Conservation (phyloP, 1,140 invertebrate genomes). For the Orius insidiosus region DNA sequence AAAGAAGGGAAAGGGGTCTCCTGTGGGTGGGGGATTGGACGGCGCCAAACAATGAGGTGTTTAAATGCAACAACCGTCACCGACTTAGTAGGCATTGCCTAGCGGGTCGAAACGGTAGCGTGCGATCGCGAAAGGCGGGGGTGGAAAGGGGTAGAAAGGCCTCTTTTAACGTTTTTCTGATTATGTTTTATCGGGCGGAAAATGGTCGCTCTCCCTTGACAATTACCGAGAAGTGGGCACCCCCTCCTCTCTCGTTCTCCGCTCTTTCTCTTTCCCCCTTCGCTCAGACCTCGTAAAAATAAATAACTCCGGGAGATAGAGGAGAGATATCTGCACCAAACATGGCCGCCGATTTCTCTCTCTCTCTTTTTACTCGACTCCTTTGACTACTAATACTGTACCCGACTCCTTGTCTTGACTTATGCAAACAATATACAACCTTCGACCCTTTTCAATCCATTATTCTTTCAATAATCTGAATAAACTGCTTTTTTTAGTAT, state of each 20-base stretch:
- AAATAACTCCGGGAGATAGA: conserved; percentile 7
- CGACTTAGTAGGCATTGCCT: conserved; percentile 15
- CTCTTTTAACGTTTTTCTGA: conserved; percentile 10
- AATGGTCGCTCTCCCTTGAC: conserved; percentile 13
- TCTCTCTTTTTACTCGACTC: too few relatives aligned
- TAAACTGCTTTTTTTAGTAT: too few relatives aligned
- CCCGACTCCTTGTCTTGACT: too few relatives aligned
- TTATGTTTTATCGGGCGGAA: conserved; percentile 20
- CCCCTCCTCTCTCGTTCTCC: not conserved
- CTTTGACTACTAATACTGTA: too few relatives aligned
- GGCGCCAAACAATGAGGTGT: conserved; percentile 16
- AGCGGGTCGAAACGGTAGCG: not conserved
- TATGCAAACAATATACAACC: too few relatives aligned
- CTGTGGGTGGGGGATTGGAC: not conserved
- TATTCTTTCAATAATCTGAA: too few relatives aligned
- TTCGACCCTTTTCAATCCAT: too few relatives aligned
- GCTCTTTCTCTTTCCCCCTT: not conserved
- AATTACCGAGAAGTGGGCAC: conserved; percentile 4
- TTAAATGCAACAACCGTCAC: conserved; percentile 19
- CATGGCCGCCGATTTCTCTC: too few relatives aligned
- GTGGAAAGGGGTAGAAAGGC: not conserved
- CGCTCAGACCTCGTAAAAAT: conserved; percentile 5
- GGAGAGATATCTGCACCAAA: too few relatives aligned
- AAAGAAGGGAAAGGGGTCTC: too few relatives aligned
- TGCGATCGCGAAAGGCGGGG: too few relatives aligned